phyloP scores from a whole-genome alignment of 2,888 invertebrate genomes.

The Mystacides longicornis region DNA sequence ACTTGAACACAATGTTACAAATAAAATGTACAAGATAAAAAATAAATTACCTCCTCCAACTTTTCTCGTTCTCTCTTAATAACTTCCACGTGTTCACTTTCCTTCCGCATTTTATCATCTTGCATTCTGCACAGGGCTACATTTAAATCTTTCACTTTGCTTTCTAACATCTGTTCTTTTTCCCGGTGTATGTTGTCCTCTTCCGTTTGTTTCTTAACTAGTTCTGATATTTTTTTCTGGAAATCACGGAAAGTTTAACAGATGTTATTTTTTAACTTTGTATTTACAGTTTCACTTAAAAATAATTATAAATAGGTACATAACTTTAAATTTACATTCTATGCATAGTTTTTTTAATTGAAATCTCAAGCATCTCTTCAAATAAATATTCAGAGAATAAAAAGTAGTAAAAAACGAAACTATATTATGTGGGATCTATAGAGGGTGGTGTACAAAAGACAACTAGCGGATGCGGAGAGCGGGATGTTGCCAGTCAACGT shows the following conservation, averaged over 20 bases:
- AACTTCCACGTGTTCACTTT: conserved; percentile 38
- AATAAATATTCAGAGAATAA: too few species aligned
- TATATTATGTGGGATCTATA: too few species aligned
- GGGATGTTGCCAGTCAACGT: too few species aligned
- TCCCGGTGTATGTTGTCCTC: conserved; percentile 43
- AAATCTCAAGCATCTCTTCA: too few species aligned
- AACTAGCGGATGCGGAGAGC: too few species aligned
- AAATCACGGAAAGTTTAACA: conserved; percentile 4
- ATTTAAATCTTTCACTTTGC: conserved; percentile 39
- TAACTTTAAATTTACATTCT: neutral
- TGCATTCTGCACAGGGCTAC: conserved; percentile 38
- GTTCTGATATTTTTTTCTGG: conserved; percentile 19
- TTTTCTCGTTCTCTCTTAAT: conserved; percentile 41
- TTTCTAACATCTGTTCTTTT: conserved; percentile 39
- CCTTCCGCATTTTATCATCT: conserved; percentile 38
- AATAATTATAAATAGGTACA: too few species aligned
- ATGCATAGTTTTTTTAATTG: too few species aligned
- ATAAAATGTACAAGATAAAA: conserved; percentile 4
- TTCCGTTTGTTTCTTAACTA: conserved; percentile 19
- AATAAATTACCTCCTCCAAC: conserved; percentile 20
- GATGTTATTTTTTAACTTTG: too few species aligned
- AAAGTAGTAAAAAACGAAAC: too few species aligned
- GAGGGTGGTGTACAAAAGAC: too few species aligned
- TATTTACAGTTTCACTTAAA: too few species aligned
- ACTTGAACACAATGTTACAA: neutral